phyloP scores from a whole-genome alignment of 2,113 vertebrate genomes.

The Nesogale talazaci region DNA sequence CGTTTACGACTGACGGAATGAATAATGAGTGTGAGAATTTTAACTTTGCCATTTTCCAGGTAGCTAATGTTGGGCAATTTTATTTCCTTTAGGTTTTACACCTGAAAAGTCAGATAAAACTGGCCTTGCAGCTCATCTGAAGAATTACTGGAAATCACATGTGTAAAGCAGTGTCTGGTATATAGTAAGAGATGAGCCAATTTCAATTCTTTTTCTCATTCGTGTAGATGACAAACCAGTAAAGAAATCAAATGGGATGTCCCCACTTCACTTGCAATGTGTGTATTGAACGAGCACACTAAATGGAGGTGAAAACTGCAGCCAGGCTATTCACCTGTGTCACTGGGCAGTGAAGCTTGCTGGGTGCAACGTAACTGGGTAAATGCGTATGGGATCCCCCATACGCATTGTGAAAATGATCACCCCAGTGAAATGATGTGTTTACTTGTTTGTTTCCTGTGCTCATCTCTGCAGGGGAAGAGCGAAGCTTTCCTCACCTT shows the following conservation, averaged over 20 bases:
- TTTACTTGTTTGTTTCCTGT: conserved; percentile 8
- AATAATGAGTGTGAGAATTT: not conserved
- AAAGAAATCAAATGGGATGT: not conserved
- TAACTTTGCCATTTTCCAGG: not conserved
- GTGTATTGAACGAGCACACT: not conserved
- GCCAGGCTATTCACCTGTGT: not conserved
- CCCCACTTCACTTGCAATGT: not conserved
- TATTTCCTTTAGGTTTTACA: not conserved
- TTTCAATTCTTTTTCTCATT: not conserved
- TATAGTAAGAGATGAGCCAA: not conserved
- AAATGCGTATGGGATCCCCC: not conserved
- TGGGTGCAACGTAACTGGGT: not conserved
- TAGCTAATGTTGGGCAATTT: not conserved
- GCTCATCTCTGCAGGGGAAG: not conserved
- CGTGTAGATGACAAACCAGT: not conserved
- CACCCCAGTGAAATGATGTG: not conserved
- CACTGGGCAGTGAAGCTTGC: not conserved
- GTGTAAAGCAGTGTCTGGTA: not conserved
- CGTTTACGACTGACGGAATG: not conserved
- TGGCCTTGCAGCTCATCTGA: not conserved
- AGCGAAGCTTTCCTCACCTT: not conserved
- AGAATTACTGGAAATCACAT: not conserved
- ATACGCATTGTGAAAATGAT: not conserved
- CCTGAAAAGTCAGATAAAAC: not conserved
- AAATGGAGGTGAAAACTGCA: not conserved